Conservation (phyloP, 2,797 vertebrate genomes). For the Heteromormyrus szaboi region DNA sequence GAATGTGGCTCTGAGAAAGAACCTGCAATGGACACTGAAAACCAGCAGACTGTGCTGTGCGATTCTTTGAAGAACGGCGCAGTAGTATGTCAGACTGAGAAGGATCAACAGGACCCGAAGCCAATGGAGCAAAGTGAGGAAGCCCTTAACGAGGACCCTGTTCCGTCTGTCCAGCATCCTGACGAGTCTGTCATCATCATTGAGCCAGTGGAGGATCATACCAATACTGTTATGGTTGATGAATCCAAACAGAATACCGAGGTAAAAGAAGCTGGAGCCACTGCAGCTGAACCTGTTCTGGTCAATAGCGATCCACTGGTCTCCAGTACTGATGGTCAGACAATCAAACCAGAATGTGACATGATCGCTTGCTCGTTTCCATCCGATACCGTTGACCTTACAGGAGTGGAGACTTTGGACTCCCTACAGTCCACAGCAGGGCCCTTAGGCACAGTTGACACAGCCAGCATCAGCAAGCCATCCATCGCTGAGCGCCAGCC, state of each 20-base stretch:
- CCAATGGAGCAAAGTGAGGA: background rate
- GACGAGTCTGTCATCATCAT: background rate
- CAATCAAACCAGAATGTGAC: background rate
- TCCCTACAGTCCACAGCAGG: background rate
- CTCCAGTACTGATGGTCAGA: background rate
- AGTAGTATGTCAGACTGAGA: background rate
- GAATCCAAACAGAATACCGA: constrained; percentile 15
- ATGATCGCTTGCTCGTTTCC: background rate
- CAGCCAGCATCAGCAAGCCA: background rate
- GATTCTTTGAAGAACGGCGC: background rate
- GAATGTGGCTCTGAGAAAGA: background rate
- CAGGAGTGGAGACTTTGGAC: background rate
- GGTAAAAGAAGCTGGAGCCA: background rate
- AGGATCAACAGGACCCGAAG: background rate
- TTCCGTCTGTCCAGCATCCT: background rate
- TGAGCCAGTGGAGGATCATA: background rate
- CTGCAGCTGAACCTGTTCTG: background rate
- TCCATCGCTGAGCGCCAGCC: background rate
- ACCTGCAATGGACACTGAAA: background rate
- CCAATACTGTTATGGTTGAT: background rate
- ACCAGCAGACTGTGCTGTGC: background rate
- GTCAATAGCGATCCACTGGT: background rate
- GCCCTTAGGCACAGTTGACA: background rate
- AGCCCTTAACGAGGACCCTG: background rate
- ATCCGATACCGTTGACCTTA: background rate